phyloP scores from a whole-genome alignment of 2,888 invertebrate genomes.

The Endomychus coccineus region DNA sequence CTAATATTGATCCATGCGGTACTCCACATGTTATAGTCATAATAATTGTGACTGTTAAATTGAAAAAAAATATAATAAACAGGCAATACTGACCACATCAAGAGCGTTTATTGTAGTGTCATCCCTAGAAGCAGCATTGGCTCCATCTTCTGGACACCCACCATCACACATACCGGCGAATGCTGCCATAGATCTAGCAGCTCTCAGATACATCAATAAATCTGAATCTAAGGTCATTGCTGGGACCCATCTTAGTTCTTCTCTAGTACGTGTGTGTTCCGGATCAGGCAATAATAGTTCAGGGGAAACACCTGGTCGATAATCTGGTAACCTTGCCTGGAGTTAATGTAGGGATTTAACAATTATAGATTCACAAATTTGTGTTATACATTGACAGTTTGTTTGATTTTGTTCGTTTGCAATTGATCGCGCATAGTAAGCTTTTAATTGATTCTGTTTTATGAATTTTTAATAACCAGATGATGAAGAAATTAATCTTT shows the following conservation, averaged over 20 bases:
- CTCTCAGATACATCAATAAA: constrained; percentile 94
- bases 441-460: too few species aligned
- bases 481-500: too few species aligned
- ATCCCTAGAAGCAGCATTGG: constrained; percentile 92
- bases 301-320: constrained; percentile 47
- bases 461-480: too few species aligned
- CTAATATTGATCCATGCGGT: too few species aligned
- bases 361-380: too few species aligned
- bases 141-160: constrained; percentile 94
- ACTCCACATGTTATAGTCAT: too few species aligned
- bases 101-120: constrained; percentile 96
- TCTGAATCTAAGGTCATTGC: constrained; percentile 89
- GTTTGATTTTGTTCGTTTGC: background rate
- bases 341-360: too few species aligned
- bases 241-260: constrained; percentile 92
- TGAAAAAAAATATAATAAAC: too few species aligned
- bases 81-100: constrained; percentile 62
- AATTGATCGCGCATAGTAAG: background rate
- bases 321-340: constrained; percentile 42
- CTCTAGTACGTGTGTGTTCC: constrained; percentile 54
- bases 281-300: constrained; percentile 50
- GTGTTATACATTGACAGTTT: too few species aligned
- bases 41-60: too few species aligned
- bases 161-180: constrained; percentile 98
- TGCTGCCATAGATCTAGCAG: constrained; percentile 96